Base-by-base conservation (phyloP, 2,888 invertebrate species). In the Beris morrisii region DNA sequence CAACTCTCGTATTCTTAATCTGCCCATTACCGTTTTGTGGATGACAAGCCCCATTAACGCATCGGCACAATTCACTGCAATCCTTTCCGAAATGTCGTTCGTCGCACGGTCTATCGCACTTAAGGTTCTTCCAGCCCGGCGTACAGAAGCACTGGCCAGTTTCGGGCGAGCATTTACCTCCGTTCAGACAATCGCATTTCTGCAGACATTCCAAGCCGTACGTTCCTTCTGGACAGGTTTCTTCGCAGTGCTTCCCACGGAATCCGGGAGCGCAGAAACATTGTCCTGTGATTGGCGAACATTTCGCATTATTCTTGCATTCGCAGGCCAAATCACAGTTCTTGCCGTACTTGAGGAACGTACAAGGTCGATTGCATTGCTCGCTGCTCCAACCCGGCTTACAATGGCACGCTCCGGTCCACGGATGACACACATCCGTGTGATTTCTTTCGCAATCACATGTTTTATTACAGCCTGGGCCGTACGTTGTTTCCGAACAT, bases 21-120 rank as follows among this genome's bases (percentile, higher is more conserved):
- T 38, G 38, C 22, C 7, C 13, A 50, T 65, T 84, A 87, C 94
- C 94, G 74, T 88, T 90, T 68, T 90, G 85, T 15, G 93, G 92
- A 81, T 92, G 88, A 78, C 95, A 95, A 15, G 91, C 88, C 5
- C 54, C 64, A 78, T 94, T 93, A 73, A 87, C 85, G 77, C 95
- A 95, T 73, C 84, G 83, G 77, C 94, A 94, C 52, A 83, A 83
- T 71, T 86, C 82, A 28, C 83, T 83, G 77, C 97, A 97, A 75
- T 90, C 90, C 69, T 86, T 83, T 64, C 97, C 97, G 75, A 86
- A 96, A 43, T 85, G 88, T 76, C 90, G 90, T 44, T 88, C 87
- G 69, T 92, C 91, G 77, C 97, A 97, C 0, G 92, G 91, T 45
- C 93, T 85, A 78, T 95, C 94, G 78, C 97, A 97, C 72, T 89